These are phyloP conservation scores for Sarcophaga rosellei DNA, from an alignment of 2,888 invertebrate genomes.

Conservation along the genomic window DNA sequence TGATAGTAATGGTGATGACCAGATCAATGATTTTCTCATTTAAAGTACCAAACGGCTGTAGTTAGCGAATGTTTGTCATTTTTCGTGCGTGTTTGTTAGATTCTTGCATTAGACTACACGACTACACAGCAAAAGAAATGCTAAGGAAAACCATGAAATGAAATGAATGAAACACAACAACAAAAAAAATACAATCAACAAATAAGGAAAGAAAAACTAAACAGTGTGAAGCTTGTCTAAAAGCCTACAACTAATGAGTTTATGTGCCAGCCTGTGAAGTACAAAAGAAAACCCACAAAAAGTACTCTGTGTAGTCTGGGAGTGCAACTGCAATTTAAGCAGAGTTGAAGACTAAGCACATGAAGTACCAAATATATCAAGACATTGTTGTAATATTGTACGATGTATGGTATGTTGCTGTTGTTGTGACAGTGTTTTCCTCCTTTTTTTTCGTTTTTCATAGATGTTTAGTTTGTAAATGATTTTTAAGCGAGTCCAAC, in stretches of 20 bases:
- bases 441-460: slow-evolving; percentile 5
- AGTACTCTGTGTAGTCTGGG: neutral
- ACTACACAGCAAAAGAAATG: too few relatives aligned
- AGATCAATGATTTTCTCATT: slow-evolving; percentile 45
- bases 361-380: slow-evolving; percentile 56
- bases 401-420: slow-evolving; percentile 38
- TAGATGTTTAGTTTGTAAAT: slow-evolving; percentile 48
- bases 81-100: slow-evolving; percentile 62
- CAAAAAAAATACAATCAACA: slow-evolving; percentile 27
- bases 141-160: neutral
- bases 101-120: slow-evolving; percentile 2
- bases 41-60: slow-evolving; percentile 36
- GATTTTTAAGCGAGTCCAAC: slow-evolving; percentile 55
- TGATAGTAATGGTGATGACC: neutral
- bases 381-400: slow-evolving; percentile 45
- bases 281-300: slow-evolving; percentile 3
- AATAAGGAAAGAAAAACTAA: slow-evolving; percentile 48
- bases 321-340: neutral
- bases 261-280: slow-evolving; percentile 13
- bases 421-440: slow-evolving; percentile 1
- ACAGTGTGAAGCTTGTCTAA: slow-evolving; percentile 53
- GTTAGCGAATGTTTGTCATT: slow-evolving; percentile 66
- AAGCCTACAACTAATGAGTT: slow-evolving; percentile 60
- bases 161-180: neutral
- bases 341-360: slow-evolving; percentile 19